A percentile compares a stretch with the other conserved stretches of the same genome.
Conservation (phyloP, 2,797 vertebrate genomes). For the Hydrolagus colliei region DNA sequence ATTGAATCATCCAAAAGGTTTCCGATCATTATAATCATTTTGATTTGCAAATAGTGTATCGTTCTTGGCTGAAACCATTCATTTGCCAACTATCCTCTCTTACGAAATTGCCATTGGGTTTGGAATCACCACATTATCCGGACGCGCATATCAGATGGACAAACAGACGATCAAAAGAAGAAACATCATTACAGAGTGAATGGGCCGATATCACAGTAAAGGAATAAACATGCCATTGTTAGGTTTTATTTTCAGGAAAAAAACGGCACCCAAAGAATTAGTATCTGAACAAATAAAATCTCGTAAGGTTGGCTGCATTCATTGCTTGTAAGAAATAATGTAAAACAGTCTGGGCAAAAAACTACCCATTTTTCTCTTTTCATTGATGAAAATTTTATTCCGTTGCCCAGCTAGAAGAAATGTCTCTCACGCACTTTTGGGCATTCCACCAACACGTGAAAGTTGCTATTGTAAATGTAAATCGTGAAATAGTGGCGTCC, state of each 20-base stretch:
- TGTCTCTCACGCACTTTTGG: too few species aligned
- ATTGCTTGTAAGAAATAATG: too few species aligned
- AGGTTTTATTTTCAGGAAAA: conserved; percentile 10
- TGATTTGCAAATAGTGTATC: not conserved
- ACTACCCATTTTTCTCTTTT: too few species aligned
- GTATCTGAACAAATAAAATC: not conserved
- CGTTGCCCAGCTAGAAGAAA: too few species aligned
- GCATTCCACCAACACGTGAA: too few species aligned
- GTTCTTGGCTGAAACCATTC: not conserved
- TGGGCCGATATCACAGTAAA: not conserved
- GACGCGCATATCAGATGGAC: not conserved
- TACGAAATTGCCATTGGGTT: not conserved
- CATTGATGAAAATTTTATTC: too few species aligned
- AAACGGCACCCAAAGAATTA: conserved; percentile 1
- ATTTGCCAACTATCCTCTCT: not conserved
- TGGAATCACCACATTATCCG: not conserved
- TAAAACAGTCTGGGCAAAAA: too few species aligned
- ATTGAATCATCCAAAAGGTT: not conserved
- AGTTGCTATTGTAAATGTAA: not conserved
- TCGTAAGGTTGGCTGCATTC: not conserved
- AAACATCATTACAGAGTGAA: not conserved
- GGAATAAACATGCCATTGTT: conserved; percentile 9
- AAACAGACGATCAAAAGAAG: not conserved
- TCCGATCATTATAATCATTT: not conserved
- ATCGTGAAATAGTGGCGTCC: not conserved